Base-by-base conservation (phyloP, 2,113 vertebrate species). In the Pardalotus punctatus region DNA sequence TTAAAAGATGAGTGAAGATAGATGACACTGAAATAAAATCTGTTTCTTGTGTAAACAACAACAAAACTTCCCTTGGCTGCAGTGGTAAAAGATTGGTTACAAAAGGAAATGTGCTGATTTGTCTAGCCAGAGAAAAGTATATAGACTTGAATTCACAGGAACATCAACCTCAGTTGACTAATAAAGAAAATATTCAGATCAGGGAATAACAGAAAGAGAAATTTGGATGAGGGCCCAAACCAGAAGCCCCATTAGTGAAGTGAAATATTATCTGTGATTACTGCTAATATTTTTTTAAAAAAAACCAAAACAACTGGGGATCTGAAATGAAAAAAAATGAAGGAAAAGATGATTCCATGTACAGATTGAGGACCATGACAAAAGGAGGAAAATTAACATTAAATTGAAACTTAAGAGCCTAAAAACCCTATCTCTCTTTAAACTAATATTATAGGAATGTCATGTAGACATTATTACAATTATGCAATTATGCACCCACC, bases 271-370 rank as follows among this genome's bases (percentile, higher is more conserved):
- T 27, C 16, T 2, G 1, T 66, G 12, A 57, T 57, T 58, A 65
- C 10, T 19, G 10, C 35, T 40, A 28, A 14, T 24, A 42, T 65
- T 27, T 40, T 40, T 40, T n/a, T n/a, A 38, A 50, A 73, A 70
- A 70, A 82, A 2, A 0, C 1, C 5, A 3, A 43, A 73, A 48
- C 2, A 45, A 43, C 28, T 6, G 60, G 15, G 17, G 1, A 19
- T 57, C 33, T 71, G 31, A 91, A 86, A 79, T 33, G 6, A 79
- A 74, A 88, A 73, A 83, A 81, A 65, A 36, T 50, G 2, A 82
- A 85, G 84, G 12, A 66, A 71, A 87, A 73, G 20, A 67, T 62
- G 5, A 47, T 81, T 70, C 8, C 47, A 21, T 28, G 27, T 3
- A 36, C 50, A 88, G 57, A 69, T 8, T 58, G 29, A 73, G 14